Conservation (phyloP, 2,113 vertebrate genomes). For the Fulica atra region DNA sequence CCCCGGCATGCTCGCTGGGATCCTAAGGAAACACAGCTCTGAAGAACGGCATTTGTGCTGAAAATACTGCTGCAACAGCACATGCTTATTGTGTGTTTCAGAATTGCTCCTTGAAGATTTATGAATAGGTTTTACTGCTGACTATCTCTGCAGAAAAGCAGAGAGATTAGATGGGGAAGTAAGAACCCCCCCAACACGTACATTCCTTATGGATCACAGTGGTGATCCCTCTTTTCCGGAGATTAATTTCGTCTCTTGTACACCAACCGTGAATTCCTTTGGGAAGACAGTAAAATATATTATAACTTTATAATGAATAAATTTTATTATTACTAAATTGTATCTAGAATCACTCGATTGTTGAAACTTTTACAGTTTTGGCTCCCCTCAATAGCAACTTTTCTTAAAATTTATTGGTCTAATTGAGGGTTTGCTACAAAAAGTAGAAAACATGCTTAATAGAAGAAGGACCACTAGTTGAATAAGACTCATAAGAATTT, state of each 20-base stretch:
- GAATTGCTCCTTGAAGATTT: not conserved
- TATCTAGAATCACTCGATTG: not conserved
- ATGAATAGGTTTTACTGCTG: not conserved
- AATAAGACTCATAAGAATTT: not conserved
- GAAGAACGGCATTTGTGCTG: not conserved
- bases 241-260: not conserved
- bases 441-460: not conserved
- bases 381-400: not conserved
- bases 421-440: not conserved
- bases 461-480: not conserved
- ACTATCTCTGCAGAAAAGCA: not conserved
- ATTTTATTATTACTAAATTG: not conserved
- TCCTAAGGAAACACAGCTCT: not conserved
- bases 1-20: not conserved
- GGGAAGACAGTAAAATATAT: not conserved
- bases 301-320: not conserved
- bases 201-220: not conserved
- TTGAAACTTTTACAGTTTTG: not conserved
- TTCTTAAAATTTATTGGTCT: not conserved
- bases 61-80: not conserved
- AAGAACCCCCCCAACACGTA: not conserved
- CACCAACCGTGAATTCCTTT: not conserved
- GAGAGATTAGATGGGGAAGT: not conserved
- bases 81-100: not conserved
- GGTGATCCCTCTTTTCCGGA: not conserved